Evolutionary conservation across 2,888 invertebrate species (phyloP).

Genomic region (Diachrysia chrysitis): DNA sequence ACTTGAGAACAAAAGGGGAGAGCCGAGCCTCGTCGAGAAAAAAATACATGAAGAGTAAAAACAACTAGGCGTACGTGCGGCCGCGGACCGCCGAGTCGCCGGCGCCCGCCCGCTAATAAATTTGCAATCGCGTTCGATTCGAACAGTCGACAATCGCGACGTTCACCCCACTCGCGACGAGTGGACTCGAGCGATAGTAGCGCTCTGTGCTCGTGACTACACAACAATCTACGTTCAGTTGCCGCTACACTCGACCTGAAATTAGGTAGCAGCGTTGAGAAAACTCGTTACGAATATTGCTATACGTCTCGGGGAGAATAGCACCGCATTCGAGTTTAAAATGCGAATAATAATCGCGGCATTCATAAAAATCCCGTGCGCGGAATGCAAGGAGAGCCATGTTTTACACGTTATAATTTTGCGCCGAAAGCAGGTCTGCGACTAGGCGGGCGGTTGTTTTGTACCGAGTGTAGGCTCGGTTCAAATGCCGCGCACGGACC

Average conservation of each 20-base stretch:
- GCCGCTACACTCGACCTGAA: constrained; percentile 81
- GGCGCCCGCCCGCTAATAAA: constrained; percentile 84
- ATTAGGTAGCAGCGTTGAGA: constrained; percentile 86
- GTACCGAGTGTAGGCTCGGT: constrained; percentile 87
- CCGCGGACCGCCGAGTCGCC: constrained; percentile 69
- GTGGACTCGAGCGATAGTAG: constrained; percentile 69
- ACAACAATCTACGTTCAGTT: constrained; percentile 64
- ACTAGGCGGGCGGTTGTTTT: constrained; percentile 82
- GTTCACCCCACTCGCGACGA: constrained; percentile 70
- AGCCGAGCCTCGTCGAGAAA: constrained; percentile 87
- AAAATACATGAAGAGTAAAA: constrained; percentile 88
- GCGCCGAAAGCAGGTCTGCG: constrained; percentile 85
- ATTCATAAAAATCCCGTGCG: constrained; percentile 88
- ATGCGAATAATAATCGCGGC: constrained; percentile 88
- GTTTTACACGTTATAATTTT: constrained; percentile 89
- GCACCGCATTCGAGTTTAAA: constrained; percentile 88
- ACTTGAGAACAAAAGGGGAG: constrained; percentile 90
- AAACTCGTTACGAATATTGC: constrained; percentile 89
- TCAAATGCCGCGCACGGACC: constrained; percentile 89
- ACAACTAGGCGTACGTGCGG: constrained; percentile 82
- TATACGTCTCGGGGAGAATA: constrained; percentile 87
- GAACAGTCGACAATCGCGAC: constrained; percentile 71
- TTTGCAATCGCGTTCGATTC: constrained; percentile 87
- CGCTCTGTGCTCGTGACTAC: constrained; percentile 55
- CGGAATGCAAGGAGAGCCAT: constrained; percentile 87